Conservation (phyloP, 2,797 vertebrate species). For the Allobates femoralis region DNA sequence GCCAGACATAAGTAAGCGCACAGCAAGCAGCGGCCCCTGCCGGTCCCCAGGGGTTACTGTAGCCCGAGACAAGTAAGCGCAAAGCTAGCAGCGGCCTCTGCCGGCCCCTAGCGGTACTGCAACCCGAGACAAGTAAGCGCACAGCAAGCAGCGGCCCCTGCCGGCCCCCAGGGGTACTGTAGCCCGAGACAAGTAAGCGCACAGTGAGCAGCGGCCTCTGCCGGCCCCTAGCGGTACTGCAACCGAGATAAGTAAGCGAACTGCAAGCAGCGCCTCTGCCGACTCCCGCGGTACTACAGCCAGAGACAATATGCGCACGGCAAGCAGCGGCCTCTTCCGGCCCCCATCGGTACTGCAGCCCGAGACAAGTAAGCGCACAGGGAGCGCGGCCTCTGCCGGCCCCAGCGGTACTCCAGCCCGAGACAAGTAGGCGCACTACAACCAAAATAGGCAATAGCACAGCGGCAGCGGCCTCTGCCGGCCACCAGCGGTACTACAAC, state of each 20-base stretch:
- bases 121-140: neutral
- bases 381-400: neutral
- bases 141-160: neutral
- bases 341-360: no score
- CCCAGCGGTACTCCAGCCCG: neutral
- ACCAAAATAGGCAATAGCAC: no score
- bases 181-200: neutral
- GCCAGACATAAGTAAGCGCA: constrained; percentile 57
- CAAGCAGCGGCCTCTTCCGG: no score
- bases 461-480: no score
- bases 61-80: neutral
- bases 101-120: neutral
- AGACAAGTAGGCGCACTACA: no score
- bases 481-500: no score
- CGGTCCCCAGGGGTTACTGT: constrained; percentile 64
- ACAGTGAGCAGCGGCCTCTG: neutral
- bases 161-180: neutral
- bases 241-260: neutral
- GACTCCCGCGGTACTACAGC: no score
- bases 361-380: neutral
- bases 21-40: constrained; percentile 69
- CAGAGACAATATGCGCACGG: no score
- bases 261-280: no score
- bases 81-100: neutral
- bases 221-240: neutral